Evolutionary conservation across 2,888 invertebrate species (phyloP).

Genomic region (Tenthredo distinguenda): DNA sequence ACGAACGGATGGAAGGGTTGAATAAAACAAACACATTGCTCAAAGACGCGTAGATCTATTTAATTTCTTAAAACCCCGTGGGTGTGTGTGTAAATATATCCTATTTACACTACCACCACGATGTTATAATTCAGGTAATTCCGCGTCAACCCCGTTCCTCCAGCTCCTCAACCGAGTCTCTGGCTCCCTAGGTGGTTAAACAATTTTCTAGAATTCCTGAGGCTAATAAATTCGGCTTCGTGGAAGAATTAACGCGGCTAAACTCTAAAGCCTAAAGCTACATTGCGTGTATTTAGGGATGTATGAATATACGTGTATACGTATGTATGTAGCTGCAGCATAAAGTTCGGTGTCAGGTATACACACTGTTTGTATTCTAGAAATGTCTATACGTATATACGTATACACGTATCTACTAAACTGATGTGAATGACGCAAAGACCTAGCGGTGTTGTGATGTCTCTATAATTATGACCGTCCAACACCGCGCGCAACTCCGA

Average conservation of each 20-base stretch:
- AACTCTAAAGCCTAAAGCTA: neutral
- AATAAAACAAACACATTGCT: neutral
- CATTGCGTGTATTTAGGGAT: neutral
- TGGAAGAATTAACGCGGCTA: conserved; percentile 13
- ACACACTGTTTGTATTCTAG: neutral
- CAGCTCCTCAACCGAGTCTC: neutral
- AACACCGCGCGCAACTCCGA: neutral
- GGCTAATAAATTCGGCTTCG: neutral
- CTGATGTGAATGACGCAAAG: neutral
- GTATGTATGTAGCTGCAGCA: neutral
- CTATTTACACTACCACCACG: neutral
- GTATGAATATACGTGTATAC: too few relatives aligned
- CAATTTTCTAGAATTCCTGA: neutral
- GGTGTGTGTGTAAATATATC: neutral
- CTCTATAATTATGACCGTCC: conserved; percentile 43
- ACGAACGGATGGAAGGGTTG: neutral
- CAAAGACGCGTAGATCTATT: neutral
- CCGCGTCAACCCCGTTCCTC: neutral
- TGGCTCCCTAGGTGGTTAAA: neutral
- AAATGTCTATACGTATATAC: neutral
- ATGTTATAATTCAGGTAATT: neutral
- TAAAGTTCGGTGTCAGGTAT: neutral
- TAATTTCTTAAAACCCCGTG: neutral
- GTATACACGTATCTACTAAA: neutral
- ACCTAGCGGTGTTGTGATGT: conserved; percentile 10